These are phyloP conservation scores for Sebastes fasciatus DNA, from an alignment of 2,113 vertebrate species.

Conservation along the genomic window DNA sequence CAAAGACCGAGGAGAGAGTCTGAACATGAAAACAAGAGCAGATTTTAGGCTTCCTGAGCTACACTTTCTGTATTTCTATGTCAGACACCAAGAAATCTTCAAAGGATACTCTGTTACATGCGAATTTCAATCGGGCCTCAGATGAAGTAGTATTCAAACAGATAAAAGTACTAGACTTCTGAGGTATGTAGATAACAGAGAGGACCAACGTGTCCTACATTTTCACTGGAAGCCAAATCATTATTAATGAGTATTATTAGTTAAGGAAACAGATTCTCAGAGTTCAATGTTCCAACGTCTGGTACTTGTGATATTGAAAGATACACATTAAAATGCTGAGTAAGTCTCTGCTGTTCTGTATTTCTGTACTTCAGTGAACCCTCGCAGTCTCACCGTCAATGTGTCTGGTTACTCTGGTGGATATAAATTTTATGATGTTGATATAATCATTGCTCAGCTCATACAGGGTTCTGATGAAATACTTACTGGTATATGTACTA, in stretches of 20 bases:
- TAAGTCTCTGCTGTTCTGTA: background rate
- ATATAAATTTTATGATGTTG: background rate
- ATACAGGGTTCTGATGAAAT: background rate
- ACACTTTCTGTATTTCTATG: constrained; percentile 48
- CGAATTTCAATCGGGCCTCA: constrained; percentile 44
- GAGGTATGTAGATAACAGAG: constrained; percentile 61
- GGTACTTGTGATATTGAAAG: constrained; percentile 9
- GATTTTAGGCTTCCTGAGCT: constrained; percentile 23
- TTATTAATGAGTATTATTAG: constrained; percentile 57
- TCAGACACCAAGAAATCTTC: constrained; percentile 49
- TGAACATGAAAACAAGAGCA: constrained; percentile 50
- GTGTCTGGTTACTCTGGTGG: background rate
- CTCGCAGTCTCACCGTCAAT: background rate
- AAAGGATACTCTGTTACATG: constrained; percentile 52
- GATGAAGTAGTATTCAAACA: constrained; percentile 49
- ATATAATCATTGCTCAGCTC: background rate
- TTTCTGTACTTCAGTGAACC: constrained; percentile 19
- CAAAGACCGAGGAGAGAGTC: constrained; percentile 19
- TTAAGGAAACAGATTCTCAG: constrained; percentile 29
- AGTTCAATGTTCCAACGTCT: background rate
- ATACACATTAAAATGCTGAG: constrained; percentile 23
- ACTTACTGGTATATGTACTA: background rate
- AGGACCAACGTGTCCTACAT: constrained; percentile 55
- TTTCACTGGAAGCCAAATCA: constrained; percentile 25
- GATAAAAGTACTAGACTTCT: constrained; percentile 64